A percentile compares a stretch with the other conserved stretches of the same genome.
These are phyloP conservation scores for Edolisoma coerulescens DNA, from an alignment of 2,113 vertebrate genomes.

Conservation along the genomic window DNA sequence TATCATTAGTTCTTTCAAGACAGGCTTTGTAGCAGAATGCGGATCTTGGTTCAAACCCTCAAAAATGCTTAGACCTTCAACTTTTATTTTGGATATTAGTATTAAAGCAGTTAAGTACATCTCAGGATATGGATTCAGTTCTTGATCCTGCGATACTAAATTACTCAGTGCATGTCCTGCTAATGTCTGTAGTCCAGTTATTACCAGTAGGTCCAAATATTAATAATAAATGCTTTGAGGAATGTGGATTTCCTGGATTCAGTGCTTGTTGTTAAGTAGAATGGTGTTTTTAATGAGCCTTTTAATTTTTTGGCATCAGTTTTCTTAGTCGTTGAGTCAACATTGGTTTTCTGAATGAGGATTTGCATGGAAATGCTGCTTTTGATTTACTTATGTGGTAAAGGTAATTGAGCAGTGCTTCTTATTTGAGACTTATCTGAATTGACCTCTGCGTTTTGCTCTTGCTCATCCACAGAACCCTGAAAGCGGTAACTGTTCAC, in stretches of 20 bases:
- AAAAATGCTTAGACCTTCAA: not conserved
- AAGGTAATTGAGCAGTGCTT: not conserved
- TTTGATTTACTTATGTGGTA: not conserved
- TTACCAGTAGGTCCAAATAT: not conserved
- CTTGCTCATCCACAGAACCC: slow-evolving; percentile 17
- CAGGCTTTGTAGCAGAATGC: not conserved
- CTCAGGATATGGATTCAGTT: not conserved
- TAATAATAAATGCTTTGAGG: not conserved
- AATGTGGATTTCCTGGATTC: not conserved
- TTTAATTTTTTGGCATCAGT: not conserved
- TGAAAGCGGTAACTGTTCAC: slow-evolving; percentile 2
- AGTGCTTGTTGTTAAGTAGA: not conserved
- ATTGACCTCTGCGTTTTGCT: slow-evolving; percentile 34
- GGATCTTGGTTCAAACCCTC: not conserved
- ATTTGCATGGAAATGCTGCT: slow-evolving; percentile 10
- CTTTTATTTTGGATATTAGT: not conserved
- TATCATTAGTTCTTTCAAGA: not conserved
- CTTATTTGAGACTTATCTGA: not conserved
- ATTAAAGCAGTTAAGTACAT: not conserved
- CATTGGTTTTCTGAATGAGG: not conserved
- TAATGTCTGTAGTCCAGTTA: not conserved
- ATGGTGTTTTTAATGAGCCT: not conserved
- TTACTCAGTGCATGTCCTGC: not conserved
- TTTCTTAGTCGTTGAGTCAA: not conserved
- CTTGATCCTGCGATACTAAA: not conserved